phyloP scores from a whole-genome alignment of 2,797 vertebrate species.

The Molossus alvarezi region DNA sequence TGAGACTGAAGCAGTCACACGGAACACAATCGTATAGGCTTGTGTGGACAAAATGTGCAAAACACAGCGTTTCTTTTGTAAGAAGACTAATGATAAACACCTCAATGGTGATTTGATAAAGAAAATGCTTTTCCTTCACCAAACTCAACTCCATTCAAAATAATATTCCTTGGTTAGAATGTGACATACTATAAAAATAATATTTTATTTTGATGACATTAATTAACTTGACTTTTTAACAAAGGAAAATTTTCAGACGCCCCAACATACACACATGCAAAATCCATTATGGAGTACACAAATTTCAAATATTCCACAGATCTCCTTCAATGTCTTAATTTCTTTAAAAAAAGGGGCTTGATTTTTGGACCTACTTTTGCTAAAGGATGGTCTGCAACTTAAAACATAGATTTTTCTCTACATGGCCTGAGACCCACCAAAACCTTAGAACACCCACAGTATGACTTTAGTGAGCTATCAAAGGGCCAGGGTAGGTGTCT shows the following conservation, averaged over 20 bases:
- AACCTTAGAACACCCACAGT: not conserved
- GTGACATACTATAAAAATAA: not conserved
- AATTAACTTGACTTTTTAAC: not conserved
- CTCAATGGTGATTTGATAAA: slow-evolving; percentile 58
- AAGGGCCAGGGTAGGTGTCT: not conserved
- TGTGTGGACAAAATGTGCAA: slow-evolving; percentile 46
- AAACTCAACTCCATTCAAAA: slow-evolving; percentile 14
- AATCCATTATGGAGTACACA: not conserved
- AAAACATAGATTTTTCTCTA: not conserved
- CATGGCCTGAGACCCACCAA: not conserved
- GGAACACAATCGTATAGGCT: slow-evolving; percentile 61
- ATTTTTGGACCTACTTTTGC: not conserved
- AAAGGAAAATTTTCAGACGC: not conserved
- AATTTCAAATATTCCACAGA: not conserved
- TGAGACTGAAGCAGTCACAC: slow-evolving; percentile 63
- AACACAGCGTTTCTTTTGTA: slow-evolving; percentile 25
- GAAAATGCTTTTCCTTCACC: not conserved
- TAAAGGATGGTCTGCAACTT: not conserved
- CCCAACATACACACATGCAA: accelerated
- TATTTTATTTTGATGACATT: not conserved
- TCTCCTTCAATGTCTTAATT: not conserved
- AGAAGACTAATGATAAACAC: slow-evolving; percentile 49
- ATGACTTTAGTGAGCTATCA: not conserved
- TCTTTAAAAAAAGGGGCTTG: not conserved
- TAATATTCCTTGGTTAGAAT: not conserved